Conservation (phyloP, 1,140 invertebrate genomes). For the Drosophila bocki region DNA sequence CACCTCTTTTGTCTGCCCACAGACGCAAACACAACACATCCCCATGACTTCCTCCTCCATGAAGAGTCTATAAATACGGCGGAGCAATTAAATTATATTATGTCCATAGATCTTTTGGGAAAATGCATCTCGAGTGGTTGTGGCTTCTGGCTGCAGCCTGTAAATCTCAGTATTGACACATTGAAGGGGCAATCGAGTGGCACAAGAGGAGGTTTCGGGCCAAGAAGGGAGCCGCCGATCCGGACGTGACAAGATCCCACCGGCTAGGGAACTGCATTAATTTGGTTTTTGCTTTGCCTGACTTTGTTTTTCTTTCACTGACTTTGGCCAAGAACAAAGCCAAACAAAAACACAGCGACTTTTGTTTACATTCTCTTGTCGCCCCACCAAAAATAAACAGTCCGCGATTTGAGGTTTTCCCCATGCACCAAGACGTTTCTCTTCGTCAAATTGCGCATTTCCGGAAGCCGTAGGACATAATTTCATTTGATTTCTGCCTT, state of each 20-base stretch:
- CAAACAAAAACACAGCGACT: slow-evolving; percentile 34
- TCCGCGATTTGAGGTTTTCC: slow-evolving; percentile 27
- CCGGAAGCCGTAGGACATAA: slow-evolving; percentile 58
- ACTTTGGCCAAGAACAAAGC: slow-evolving; percentile 29
- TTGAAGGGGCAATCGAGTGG: slow-evolving; percentile 48
- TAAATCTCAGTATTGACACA: slow-evolving; percentile 70
- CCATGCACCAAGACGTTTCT: slow-evolving; percentile 8
- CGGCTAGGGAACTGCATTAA: slow-evolving; percentile 61
- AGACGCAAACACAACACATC: neutral
- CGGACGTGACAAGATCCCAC: slow-evolving; percentile 63
- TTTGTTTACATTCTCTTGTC: slow-evolving; percentile 38
- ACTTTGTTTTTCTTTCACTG: slow-evolving; percentile 43
- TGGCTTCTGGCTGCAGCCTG: slow-evolving; percentile 20
- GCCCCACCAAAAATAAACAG: slow-evolving; percentile 39
- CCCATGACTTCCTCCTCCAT: slow-evolving; percentile 18
- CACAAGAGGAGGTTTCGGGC: neutral
- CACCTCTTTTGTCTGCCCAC: slow-evolving; percentile 37
- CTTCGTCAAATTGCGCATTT: slow-evolving; percentile 69
- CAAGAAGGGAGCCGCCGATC: slow-evolving; percentile 25
- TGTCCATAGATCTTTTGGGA: slow-evolving; percentile 51
- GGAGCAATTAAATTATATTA: slow-evolving; percentile 76
- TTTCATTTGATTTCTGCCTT: slow-evolving; percentile 42
- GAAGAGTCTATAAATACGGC: slow-evolving; percentile 40
- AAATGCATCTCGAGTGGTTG: slow-evolving; percentile 66
- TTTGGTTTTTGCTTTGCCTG: slow-evolving; percentile 57